Conservation (phyloP, 1,140 invertebrate species). For the Halictus rubicundus region DNA sequence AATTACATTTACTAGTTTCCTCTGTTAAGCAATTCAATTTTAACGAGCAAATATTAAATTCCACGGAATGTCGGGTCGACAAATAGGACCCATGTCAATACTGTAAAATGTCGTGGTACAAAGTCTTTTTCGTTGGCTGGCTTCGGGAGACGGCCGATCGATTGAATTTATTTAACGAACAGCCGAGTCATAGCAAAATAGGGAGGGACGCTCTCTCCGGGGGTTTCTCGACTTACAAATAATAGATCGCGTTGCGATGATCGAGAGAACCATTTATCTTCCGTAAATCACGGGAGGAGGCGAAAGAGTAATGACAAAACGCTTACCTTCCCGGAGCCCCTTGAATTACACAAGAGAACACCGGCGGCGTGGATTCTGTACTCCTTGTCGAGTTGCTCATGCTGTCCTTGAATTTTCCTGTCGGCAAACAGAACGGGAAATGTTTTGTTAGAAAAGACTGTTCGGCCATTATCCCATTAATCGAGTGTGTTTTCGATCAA, state of each 20-base stretch:
- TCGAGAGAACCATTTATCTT: constrained; percentile 58
- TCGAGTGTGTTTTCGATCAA: too few species aligned
- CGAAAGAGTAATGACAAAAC: constrained; percentile 50
- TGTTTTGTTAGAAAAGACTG: neutral
- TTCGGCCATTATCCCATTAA: too few species aligned
- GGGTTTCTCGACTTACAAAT: constrained; percentile 43
- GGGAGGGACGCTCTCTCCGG: neutral
- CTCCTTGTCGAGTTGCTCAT: constrained; percentile 87
- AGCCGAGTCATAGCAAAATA: constrained; percentile 35
- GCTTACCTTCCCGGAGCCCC: constrained; percentile 86
- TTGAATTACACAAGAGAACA: constrained; percentile 84
- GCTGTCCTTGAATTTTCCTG: constrained; percentile 87
- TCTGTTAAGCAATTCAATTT: too few species aligned
- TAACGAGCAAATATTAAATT: too few species aligned
- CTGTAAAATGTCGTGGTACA: neutral
- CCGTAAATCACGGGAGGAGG: constrained; percentile 26
- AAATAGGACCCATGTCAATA: neutral
- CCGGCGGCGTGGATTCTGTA: constrained; percentile 86
- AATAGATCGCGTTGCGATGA: constrained; percentile 50
- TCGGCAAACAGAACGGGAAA: constrained; percentile 33
- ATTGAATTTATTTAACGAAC: constrained; percentile 42
- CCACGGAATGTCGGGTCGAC: neutral
- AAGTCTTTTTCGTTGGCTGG: neutral
- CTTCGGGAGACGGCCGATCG: constrained; percentile 5
- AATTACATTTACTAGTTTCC: too few species aligned